A percentile compares a stretch with the other conserved stretches of the same genome.
Conservation (phyloP, 2,888 invertebrate species). For the Rotaria socialis region DNA sequence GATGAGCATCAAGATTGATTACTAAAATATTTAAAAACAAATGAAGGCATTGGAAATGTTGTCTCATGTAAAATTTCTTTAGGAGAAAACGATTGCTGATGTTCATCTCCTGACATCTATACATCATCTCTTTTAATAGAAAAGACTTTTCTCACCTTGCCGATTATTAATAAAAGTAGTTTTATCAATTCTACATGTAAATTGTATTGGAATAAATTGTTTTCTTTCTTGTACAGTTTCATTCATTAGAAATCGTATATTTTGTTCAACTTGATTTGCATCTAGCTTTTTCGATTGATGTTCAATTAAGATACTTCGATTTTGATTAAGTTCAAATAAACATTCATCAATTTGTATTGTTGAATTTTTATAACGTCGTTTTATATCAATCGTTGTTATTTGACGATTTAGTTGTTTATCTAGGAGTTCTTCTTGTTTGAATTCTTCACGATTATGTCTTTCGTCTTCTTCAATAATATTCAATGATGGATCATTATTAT, state of each 20-base stretch:
- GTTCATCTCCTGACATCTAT: too few relatives aligned
- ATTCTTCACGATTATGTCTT: not conserved
- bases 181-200: constrained; percentile 7
- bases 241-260: constrained; percentile 27
- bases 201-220: constrained; percentile 36
- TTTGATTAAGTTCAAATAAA: constrained; percentile 25
- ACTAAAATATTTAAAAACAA: not conserved
- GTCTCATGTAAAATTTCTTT: too few relatives aligned
- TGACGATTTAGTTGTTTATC: not conserved
- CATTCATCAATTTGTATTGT: not conserved
- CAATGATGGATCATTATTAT: not conserved
- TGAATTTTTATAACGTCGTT: constrained; percentile 19
- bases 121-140: too few relatives aligned
- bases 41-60: not conserved
- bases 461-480: not conserved
- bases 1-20: constrained; percentile 21
- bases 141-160: not conserved
- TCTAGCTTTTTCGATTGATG: not conserved
- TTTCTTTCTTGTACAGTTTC: constrained; percentile 8
- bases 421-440: not conserved
- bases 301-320: constrained; percentile 6
- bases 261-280: not conserved
- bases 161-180: not conserved
- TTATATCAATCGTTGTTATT: constrained; percentile 3
- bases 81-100: too few relatives aligned